Conservation (phyloP, 2,888 invertebrate genomes). For the Drosophila niveifrons region DNA sequence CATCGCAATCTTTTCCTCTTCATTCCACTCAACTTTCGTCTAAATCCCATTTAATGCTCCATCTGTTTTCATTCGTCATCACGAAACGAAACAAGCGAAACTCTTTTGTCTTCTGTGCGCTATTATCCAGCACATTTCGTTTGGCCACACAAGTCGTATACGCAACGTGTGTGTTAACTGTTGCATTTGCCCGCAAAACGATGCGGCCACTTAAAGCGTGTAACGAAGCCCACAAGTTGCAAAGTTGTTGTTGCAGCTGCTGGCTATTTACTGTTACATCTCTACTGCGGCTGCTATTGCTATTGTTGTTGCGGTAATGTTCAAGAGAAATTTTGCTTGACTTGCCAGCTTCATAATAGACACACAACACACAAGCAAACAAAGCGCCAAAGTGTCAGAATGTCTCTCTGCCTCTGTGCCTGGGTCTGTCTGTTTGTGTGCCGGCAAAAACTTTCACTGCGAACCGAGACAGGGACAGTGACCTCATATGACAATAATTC, state of each 20-base stretch:
- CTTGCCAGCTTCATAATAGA: slow-evolving; percentile 59
- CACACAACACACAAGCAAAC: slow-evolving; percentile 39
- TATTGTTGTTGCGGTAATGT: slow-evolving; percentile 40
- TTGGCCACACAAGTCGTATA: slow-evolving; percentile 42
- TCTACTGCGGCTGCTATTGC: not conserved
- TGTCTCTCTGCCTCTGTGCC: no score
- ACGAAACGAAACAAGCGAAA: not conserved
- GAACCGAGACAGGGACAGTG: slow-evolving; percentile 70
- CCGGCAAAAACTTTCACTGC: slow-evolving; percentile 71
- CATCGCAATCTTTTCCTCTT: not conserved
- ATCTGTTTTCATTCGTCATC: not conserved
- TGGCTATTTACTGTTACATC: not conserved
- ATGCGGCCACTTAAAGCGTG: slow-evolving; percentile 39
- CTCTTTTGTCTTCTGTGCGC: slow-evolving; percentile 3
- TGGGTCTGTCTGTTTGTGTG: slow-evolving; percentile 12
- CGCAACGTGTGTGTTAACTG: slow-evolving; percentile 40
- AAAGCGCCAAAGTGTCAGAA: slow-evolving; percentile 19
- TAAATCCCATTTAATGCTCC: not conserved
- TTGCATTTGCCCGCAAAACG: slow-evolving; percentile 43
- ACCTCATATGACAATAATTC: slow-evolving; percentile 81
- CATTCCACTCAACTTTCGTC: not conserved
- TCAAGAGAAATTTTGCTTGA: slow-evolving; percentile 64
- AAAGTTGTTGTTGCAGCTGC: slow-evolving; percentile 1
- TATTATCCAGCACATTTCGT: slow-evolving; percentile 7
- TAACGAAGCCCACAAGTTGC: slow-evolving; percentile 54